A percentile compares a stretch with the other conserved stretches of the same genome.
These are phyloP conservation scores for Propithecus deckenii DNA, from an alignment of 2,797 vertebrate genomes.

Conservation along the genomic window DNA sequence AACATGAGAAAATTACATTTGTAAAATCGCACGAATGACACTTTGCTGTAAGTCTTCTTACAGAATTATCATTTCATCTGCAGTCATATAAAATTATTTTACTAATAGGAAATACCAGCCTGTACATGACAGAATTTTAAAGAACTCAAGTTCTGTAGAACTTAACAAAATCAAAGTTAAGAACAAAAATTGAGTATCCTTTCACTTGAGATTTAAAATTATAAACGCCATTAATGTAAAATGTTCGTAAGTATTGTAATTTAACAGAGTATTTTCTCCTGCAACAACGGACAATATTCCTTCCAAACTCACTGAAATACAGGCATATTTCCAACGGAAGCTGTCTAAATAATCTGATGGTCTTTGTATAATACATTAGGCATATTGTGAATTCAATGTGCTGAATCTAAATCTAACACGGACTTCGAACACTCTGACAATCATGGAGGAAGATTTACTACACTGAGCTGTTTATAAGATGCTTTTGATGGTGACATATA, in stretches of 20 bases:
- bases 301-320: background rate
- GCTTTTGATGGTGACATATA: conserved; percentile 85
- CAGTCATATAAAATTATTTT: background rate
- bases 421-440: conserved; percentile 81
- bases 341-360: conserved; percentile 58
- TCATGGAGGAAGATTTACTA: conserved; percentile 81
- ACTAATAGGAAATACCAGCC: conserved; percentile 43
- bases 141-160: conserved; percentile 51
- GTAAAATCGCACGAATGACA: conserved; percentile 69
- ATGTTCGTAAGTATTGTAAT: conserved; percentile 22
- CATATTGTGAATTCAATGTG: conserved; percentile 68
- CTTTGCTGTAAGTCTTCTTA: conserved; percentile 41
- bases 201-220: conserved; percentile 40
- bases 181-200: conserved; percentile 17
- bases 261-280: background rate
- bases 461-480: conserved; percentile 82
- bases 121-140: conserved; percentile 56
- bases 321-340: conserved; percentile 27
- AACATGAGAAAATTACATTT: conserved; percentile 45
- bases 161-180: conserved; percentile 59
- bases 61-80: conserved; percentile 54
- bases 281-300: background rate
- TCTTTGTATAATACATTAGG: conserved; percentile 15
- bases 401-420: conserved; percentile 77
- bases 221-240: conserved; percentile 22